phyloP scores from a whole-genome alignment of 2,113 vertebrate species.

The Phylloscopus trochiloides region DNA sequence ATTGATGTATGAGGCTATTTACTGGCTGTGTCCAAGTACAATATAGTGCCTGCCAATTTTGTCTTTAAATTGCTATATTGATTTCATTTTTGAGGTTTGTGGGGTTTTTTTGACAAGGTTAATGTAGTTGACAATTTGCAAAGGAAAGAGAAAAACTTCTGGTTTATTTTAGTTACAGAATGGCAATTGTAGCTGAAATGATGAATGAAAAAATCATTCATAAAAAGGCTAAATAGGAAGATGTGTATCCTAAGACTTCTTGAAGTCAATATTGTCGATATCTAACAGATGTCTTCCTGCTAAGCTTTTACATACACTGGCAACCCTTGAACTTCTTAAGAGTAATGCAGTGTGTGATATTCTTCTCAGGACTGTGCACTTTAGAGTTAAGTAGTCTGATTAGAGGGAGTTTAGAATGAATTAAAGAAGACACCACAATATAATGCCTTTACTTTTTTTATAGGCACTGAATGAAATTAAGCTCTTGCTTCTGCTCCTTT shows the following conservation, averaged over 20 bases:
- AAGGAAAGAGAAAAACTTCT: background rate
- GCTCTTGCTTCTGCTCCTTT: background rate
- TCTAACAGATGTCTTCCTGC: background rate
- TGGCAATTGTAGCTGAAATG: background rate
- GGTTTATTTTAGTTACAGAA: background rate
- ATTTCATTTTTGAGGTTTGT: background rate
- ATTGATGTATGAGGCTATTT: background rate
- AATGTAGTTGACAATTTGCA: background rate
- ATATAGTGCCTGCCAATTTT: background rate
- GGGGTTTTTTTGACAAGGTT: background rate
- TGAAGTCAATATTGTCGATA: background rate
- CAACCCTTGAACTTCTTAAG: background rate
- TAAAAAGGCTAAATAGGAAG: background rate
- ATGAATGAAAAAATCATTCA: conserved; percentile 6
- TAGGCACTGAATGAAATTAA: background rate
- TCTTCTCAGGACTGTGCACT: background rate
- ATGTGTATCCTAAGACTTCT: background rate
- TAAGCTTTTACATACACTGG: background rate
- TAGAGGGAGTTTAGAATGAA: background rate
- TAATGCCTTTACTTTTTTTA: background rate
- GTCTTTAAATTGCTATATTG: background rate
- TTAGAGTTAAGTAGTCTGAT: background rate
- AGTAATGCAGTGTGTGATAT: background rate
- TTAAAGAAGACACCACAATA: background rate
- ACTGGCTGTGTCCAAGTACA: background rate